Evolutionary conservation across 2,797 vertebrate genomes (phyloP), one percentile per base, ranked within the genome.

Genomic region (Urosaurus nigricauda): DNA sequence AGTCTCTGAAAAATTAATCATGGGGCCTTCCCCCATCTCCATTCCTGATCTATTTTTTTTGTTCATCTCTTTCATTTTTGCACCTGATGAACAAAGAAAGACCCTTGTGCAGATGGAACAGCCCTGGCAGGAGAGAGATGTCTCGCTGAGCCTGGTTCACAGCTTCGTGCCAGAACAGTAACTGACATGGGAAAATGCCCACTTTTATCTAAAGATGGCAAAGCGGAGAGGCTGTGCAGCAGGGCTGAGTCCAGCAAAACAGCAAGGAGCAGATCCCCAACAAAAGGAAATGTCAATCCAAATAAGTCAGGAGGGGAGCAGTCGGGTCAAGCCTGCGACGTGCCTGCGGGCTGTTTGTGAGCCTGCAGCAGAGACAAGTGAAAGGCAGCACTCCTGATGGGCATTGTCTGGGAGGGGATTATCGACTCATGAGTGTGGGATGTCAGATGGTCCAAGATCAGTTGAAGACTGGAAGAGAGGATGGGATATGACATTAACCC

Each of bases 1-100:
- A 85, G 95, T 83, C 84, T 94, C 96, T 94, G 93, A 96, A 97
- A 97, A 96, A 96, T 95, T 96, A 96, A 96, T 93, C 88, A 91
- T 1, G 68, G 37, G 37, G 37, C 60, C 37, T 29, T 35, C 19
- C 11, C 8, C 21, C 56, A 4, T 9, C 58, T 35, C 40, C 5
- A 7, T 68, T 16, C 58, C 82, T 88, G 58, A n/a, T 71, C 11
- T 0, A n/a, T 21, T n/a, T 47, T 47, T 11, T 56, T 32, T 12
- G 92, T 90, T 95, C 89, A 87, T 84, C 78, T 75, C 83, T 86
- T 93, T 94, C 92, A 91, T 95, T 96, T 47, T 93, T 92, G 92
- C 65, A 93, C 91, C 85, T 84, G 96, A 94, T 93, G 94, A 96
- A 96, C 95, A 95, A 95, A 96, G 96, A 93, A 94, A 29, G 56